Evolutionary conservation across 2,888 invertebrate species (phyloP), one percentile per base, ranked within the genome.

Genomic region (Xanthorhoe spadicearia): DNA sequence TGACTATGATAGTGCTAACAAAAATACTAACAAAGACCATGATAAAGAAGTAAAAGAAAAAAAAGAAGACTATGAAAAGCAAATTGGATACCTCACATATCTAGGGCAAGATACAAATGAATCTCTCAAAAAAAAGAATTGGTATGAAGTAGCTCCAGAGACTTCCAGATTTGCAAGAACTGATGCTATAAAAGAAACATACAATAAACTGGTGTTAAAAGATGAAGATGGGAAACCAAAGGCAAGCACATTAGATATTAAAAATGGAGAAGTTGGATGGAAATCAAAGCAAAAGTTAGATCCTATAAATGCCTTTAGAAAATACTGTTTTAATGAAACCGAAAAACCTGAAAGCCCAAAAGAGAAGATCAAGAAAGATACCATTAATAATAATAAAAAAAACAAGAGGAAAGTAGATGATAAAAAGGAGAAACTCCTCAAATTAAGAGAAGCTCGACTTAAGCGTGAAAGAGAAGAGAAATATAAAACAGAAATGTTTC

Each of bases 21-120:
- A 93, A 74, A 94, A 94, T 71, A 94, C 95, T 0, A 99, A 99
- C 83, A 95, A 94, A 77, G 98, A 99, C 60, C 96, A 98, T 86
- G 98, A 98, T 77, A 95, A 95, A 70, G 99, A 99, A 82, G 95
- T 96, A 73, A 98, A 97, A 85, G 96, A 96, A 62, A 98, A 99
- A 83, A 96, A 96, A 83, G 99, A 99, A 86, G 98, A 98, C 78
- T 99, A 98, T 94, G 99, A 99, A 85, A 99, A 99, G 83, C 97
- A 98, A 91, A 98, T 99, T 81, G 99, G 99, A 0, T 97, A 98
- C 79, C 93, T 99, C 48, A 99, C 98, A 3, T 99, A 99, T 90
- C 94, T 99, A 61, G 99, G 99, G 0, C 99, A 99, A 89, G 97
- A 97, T 80, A 97, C 97, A 43, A 96, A 97, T 88, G 97, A 98